Evolutionary conservation across 2,888 invertebrate species (phyloP), one percentile per base, ranked within the genome.

Genomic region (Labia minor): DNA sequence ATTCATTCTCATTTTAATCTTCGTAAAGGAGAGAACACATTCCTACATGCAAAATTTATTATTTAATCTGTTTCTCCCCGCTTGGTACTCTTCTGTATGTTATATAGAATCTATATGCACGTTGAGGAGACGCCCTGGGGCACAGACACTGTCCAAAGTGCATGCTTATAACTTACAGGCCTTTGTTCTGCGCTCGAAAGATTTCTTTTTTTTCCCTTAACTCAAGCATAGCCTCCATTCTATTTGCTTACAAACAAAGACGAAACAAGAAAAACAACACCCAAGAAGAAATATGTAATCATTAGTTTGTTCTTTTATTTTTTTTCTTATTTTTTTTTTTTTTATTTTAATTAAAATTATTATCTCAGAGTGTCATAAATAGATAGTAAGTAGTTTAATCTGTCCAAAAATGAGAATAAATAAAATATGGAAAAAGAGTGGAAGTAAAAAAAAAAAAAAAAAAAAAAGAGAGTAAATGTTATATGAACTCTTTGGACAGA

Each of bases 261-360:
- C n/a, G 26, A 26, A 49, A 49, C 49, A 49, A 49, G n/a, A 49
- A 11, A 49, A 49, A 49, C 49, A 49, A 49, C 49, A 49, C n/a
- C 49, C 3, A 3, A 16, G 6, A 49, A 4, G n/a, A 49, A 49
- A 49, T 49, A 49, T 49, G 49, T 49, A 49, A n/a, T 3, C 49
- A 49, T 49, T 49, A 49, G n/a, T 49, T 49, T 49, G 3, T 49
- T 33, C 11, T 33, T 33, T 33, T 33, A 33, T 33, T 33, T 8
- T 33, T 8, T 8, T 33, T n/a, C n/a, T n/a, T n/a, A n/a, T n/a
- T n/a, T n/a, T 49, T 49, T 8, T 49, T 26, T 26, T 26, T 26
- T 26, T 6, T 26, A 6, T 49, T 49, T 49, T 49, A 49, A 49
- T 49, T 49, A 49, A 49, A 49, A 49, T 49, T 49, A 49, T 49